phyloP scores from a whole-genome alignment of 1,140 invertebrate species.

The Scaptodrosophila lebanonensis region DNA sequence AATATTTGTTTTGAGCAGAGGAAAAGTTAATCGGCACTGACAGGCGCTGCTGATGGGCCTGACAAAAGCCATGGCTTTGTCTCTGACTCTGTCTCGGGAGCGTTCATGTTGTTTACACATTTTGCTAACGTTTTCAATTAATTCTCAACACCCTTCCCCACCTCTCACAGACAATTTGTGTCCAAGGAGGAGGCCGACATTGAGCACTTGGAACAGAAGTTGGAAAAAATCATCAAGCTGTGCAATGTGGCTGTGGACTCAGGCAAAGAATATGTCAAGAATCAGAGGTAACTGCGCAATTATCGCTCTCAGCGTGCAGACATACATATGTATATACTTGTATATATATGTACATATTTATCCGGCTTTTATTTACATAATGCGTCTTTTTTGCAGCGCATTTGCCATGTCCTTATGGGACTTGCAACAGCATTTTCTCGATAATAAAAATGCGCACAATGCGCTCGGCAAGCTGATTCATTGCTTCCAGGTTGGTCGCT shows the following conservation, averaged over 20 bases:
- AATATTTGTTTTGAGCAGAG: conserved; percentile 33
- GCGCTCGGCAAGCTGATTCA: conserved; percentile 76
- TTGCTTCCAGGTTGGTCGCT: conserved; percentile 80
- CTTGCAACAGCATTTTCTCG: conserved; percentile 86
- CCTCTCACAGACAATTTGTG: conserved; percentile 82
- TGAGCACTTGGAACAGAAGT: conserved; percentile 89
- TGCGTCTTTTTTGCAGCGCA: conserved; percentile 79
- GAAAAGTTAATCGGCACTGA: conserved; percentile 38
- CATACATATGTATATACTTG: no score
- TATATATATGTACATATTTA: conserved; percentile 33
- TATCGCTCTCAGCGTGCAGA: background rate
- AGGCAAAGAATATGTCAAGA: conserved; percentile 90
- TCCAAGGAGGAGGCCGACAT: conserved; percentile 91
- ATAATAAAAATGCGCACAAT: conserved; percentile 80
- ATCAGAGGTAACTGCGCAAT: conserved; percentile 84
- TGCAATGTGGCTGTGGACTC: conserved; percentile 91
- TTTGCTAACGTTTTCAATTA: conserved; percentile 55
- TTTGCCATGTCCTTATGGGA: conserved; percentile 92
- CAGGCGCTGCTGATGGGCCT: background rate
- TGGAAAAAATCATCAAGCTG: conserved; percentile 93
- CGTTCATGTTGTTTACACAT: conserved; percentile 53
- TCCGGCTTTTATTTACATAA: conserved; percentile 25
- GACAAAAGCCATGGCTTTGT: conserved; percentile 7
- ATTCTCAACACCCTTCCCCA: no score
- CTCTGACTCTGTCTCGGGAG: background rate